Conservation (phyloP, 2,888 invertebrate species). For the Rhagophthalmus giganteus region DNA sequence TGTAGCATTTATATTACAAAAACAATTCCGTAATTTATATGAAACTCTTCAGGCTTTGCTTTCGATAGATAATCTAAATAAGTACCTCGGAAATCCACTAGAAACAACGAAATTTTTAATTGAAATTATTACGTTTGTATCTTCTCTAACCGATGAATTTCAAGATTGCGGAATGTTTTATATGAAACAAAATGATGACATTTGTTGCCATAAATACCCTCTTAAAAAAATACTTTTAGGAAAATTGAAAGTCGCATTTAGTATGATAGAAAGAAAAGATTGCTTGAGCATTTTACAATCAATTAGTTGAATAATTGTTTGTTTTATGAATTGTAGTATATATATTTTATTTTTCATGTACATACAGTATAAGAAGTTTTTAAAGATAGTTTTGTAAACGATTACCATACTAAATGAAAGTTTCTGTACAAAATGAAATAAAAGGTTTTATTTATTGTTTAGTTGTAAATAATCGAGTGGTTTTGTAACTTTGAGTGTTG, state of each 20-base stretch:
- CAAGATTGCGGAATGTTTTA: slow-evolving; percentile 36
- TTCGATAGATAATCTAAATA: slow-evolving; percentile 28
- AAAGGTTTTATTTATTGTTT: no score
- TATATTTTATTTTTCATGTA: no score
- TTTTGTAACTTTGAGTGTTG: no score
- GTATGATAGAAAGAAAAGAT: no score
- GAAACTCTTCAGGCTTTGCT: slow-evolving; percentile 24
- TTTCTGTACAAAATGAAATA: no score
- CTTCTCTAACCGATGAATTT: slow-evolving; percentile 20
- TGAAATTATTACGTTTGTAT: slow-evolving; percentile 29
- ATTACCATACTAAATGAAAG: no score
- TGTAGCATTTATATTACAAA: slow-evolving; percentile 22
- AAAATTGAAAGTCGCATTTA: not conserved
- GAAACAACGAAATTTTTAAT: slow-evolving; percentile 28
- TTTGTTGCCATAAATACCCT: slow-evolving; percentile 30
- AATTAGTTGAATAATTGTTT: no score
- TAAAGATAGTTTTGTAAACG: no score
- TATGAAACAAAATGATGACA: slow-evolving; percentile 33
- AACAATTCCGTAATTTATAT: not conserved
- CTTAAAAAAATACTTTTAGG: slow-evolving; percentile 7
- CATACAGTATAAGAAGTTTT: no score
- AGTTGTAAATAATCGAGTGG: no score
- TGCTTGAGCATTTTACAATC: no score
- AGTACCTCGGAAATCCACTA: slow-evolving; percentile 23
- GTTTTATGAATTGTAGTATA: no score